Conservation (phyloP, 2,888 invertebrate species). For the Orthosia incerta region DNA sequence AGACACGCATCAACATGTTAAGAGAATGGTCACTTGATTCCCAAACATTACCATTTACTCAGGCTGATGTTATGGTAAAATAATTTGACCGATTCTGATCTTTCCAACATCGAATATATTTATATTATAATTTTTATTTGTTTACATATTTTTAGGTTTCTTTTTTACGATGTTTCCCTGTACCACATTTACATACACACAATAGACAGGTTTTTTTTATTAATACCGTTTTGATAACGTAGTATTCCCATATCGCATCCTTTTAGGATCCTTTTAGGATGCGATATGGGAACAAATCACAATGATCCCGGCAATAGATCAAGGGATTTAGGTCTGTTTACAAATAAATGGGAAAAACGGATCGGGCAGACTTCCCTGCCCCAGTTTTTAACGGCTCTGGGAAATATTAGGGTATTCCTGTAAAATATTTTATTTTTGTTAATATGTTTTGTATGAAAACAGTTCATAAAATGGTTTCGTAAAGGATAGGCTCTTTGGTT, state of each 20-base stretch:
- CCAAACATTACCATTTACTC: too few species aligned
- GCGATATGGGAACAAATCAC: slow-evolving; percentile 31
- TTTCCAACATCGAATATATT: not conserved
- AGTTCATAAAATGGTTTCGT: not conserved
- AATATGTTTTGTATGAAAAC: not conserved
- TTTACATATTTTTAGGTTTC: too few species aligned
- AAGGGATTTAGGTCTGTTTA: slow-evolving; percentile 26
- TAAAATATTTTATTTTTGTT: slow-evolving; percentile 16
- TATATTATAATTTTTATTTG: too few species aligned
- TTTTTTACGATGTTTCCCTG: not conserved
- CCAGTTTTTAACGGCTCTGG: slow-evolving; percentile 19
- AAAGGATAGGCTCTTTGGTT: not conserved
- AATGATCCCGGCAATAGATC: slow-evolving; percentile 24
- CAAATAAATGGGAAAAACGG: slow-evolving; percentile 34
- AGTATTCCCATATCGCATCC: too few species aligned
- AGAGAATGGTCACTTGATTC: not conserved
- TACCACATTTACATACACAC: not conserved
- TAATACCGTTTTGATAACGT: not conserved
- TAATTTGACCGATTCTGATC: too few species aligned
- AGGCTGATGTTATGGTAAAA: too few species aligned
- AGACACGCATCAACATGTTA: not conserved
- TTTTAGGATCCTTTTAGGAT: too few species aligned
- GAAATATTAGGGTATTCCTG: slow-evolving; percentile 9
- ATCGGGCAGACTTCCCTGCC: slow-evolving; percentile 11
- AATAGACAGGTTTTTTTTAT: not conserved